phyloP scores from a whole-genome alignment of 2,797 vertebrate genomes.

The Rhinella marina region DNA sequence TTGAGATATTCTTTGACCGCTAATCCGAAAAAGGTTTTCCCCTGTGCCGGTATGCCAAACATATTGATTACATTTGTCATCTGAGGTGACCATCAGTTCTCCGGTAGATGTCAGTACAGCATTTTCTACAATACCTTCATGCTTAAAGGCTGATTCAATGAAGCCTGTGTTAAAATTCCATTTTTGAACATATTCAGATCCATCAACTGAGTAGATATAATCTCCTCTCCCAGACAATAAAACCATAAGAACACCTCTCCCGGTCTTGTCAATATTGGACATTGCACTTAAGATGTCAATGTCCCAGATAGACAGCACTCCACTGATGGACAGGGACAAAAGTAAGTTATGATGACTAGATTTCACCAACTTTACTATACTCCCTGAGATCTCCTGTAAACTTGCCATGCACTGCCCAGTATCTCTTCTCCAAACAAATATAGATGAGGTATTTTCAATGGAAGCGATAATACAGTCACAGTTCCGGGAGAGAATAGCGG shows the following conservation, averaged over 20 bases:
- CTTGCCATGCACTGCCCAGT: constrained; percentile 98
- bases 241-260: constrained; percentile 90
- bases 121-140: constrained; percentile 94
- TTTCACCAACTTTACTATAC: constrained; percentile 96
- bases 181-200: constrained; percentile 94
- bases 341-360: constrained; percentile 96
- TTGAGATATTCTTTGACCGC: constrained; percentile 94
- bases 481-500: constrained; percentile 94
- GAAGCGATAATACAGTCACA: constrained; percentile 97
- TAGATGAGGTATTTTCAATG: constrained; percentile 98
- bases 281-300: constrained; percentile 99
- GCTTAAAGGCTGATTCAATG: constrained; percentile 96
- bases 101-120: constrained; percentile 94
- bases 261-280: constrained; percentile 99
- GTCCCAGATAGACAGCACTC: constrained; percentile 98
- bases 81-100: constrained; percentile 95
- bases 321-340: constrained; percentile 94
- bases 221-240: constrained; percentile 92
- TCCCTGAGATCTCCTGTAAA: constrained; percentile 96
- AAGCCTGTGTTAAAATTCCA: constrained; percentile 98
- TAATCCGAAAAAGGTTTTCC: constrained; percentile 97
- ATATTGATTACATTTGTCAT: constrained; percentile 96
- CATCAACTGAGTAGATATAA: constrained; percentile 94
- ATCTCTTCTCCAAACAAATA: constrained; percentile 98
- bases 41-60: constrained; percentile 95